Evolutionary conservation across 23 tunicate species (phyloP), one percentile per base, ranked within the genome.

Genomic region (Oikopleura albicans): DNA sequence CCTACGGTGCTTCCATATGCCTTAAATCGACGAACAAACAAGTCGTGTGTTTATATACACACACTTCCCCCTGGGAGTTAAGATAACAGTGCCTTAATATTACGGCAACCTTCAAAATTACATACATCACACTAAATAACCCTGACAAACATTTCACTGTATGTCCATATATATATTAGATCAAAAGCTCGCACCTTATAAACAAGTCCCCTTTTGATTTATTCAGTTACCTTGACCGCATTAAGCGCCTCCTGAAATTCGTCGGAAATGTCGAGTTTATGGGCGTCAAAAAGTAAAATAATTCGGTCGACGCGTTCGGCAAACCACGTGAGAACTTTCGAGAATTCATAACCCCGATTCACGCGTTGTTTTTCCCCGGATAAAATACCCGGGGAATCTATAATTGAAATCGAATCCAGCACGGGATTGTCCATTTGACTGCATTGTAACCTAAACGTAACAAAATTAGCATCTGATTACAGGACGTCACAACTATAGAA

Each of bases 301-400:
- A 95, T 95, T n/a, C 99, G 88, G 86, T 95, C 99, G 71, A 95
- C 99, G 66, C 99, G 76, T 87, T 95, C 99, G 76, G 99, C 99
- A 59, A 95, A 85, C 99, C 99, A 95, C n/a, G 89, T 87, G 38
- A 95, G 86, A 28, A 95, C 99, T 84, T 90, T 88, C 41, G 96
- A 87, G 83, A 95, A 95, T 39, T 95, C 96, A 66, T 95, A 95
- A 40, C 99, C 99, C 39, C 99, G 66, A 40, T 91, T 91, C 1
- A 95, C 92, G 79, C 99, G 86, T 85, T 95, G 99, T 66, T 95
- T 95, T 57, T 89, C 99, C 0, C 99, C 99, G 76, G 99, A 95
- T 41, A 95, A 83, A 71, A 95, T 95, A 85, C 99, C 99, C 83
- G 99, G 99, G 0, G 99, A 91, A 84, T 95, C 99, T 66, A 95